A percentile compares a stretch with the other conserved stretches of the same genome.
These are phyloP conservation scores for Gymnocheta viridis DNA, from an alignment of 2,888 invertebrate species.

Conservation along the genomic window DNA sequence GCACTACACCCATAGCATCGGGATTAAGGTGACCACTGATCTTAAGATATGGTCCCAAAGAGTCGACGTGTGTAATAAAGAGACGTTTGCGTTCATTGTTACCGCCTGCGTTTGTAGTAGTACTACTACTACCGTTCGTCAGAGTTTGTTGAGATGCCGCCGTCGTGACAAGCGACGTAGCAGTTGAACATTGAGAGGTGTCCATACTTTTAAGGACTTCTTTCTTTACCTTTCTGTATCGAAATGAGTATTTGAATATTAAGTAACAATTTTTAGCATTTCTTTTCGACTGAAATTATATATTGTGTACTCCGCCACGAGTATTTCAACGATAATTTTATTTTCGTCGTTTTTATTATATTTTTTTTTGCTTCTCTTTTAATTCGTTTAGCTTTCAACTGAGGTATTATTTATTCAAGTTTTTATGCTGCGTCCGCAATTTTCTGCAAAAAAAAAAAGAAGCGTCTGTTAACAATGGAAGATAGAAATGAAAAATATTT, in stretches of 20 bases:
- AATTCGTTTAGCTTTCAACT: constrained; percentile 21
- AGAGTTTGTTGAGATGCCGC: constrained; percentile 34
- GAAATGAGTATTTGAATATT: constrained; percentile 39
- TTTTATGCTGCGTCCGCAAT: constrained; percentile 60
- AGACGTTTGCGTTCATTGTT: constrained; percentile 66
- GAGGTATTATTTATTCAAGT: constrained; percentile 36
- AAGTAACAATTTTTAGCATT: constrained; percentile 17
- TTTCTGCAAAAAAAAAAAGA: constrained; percentile 51
- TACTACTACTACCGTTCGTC: constrained; percentile 38
- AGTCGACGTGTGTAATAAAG: constrained; percentile 85
- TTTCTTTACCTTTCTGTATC: constrained; percentile 11
- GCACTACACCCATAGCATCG: constrained; percentile 77
- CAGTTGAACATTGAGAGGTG: constrained; percentile 54
- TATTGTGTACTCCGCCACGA: background rate
- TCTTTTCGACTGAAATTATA: background rate
- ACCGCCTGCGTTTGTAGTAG: constrained; percentile 24
- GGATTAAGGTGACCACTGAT: constrained; percentile 86
- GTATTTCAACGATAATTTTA: constrained; percentile 16
- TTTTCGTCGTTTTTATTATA: constrained; percentile 25
- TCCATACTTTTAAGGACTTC: constrained; percentile 37
- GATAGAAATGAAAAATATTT: constrained; percentile 36
- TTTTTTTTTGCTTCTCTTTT: constrained; percentile 14
- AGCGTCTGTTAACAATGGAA: constrained; percentile 35
- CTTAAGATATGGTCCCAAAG: constrained; percentile 87
- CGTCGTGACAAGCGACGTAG: constrained; percentile 46